Percentiles rank a stretch among this genome's conserved stretches.
These are phyloP conservation scores for Melinaea menophilus DNA, from an alignment of 2,888 invertebrate species.

Conservation along the genomic window DNA sequence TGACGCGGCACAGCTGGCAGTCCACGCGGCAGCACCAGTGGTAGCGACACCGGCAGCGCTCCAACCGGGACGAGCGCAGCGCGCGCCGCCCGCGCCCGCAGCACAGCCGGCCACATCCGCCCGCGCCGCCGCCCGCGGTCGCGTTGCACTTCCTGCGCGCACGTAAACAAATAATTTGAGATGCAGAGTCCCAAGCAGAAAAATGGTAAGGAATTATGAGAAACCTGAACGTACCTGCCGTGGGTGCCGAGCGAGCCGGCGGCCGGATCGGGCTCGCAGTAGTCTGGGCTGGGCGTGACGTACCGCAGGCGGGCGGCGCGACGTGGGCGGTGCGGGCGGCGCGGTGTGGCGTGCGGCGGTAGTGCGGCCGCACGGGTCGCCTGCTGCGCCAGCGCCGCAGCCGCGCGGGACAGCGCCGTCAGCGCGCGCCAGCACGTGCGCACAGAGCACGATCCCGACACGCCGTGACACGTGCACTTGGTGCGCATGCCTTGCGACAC, in stretches of 20 bases:
- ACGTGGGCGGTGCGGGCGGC: conserved; percentile 48
- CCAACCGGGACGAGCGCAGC: conserved; percentile 81
- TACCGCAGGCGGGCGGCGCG: conserved; percentile 82
- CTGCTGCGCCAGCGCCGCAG: conserved; percentile 70
- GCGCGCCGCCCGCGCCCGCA: conserved; percentile 89
- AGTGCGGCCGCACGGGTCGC: conserved; percentile 64
- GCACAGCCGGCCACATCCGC: conserved; percentile 88
- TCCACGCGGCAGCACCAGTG: conserved; percentile 93
- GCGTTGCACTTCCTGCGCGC: conserved; percentile 83
- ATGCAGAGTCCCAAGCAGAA: too few species aligned
- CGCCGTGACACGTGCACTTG: conserved; percentile 91
- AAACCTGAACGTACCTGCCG: conserved; percentile 78
- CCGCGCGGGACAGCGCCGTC: conserved; percentile 80
- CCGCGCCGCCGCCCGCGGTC: conserved; percentile 78
- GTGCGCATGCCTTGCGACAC: conserved; percentile 76
- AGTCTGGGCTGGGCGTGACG: conserved; percentile 89
- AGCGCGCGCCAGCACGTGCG: conserved; percentile 89
- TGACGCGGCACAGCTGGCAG: conserved; percentile 87
- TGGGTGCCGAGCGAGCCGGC: conserved; percentile 87
- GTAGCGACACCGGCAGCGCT: conserved; percentile 90
- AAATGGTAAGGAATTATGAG: too few species aligned
- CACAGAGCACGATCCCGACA: conserved; percentile 89
- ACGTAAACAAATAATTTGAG: too few species aligned
- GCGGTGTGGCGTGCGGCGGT: conserved; percentile 55
- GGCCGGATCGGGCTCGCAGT: conserved; percentile 85